These are phyloP conservation scores for Boleophthalmus pectinirostris DNA, from an alignment of 2,113 vertebrate genomes.

Conservation along the genomic window DNA sequence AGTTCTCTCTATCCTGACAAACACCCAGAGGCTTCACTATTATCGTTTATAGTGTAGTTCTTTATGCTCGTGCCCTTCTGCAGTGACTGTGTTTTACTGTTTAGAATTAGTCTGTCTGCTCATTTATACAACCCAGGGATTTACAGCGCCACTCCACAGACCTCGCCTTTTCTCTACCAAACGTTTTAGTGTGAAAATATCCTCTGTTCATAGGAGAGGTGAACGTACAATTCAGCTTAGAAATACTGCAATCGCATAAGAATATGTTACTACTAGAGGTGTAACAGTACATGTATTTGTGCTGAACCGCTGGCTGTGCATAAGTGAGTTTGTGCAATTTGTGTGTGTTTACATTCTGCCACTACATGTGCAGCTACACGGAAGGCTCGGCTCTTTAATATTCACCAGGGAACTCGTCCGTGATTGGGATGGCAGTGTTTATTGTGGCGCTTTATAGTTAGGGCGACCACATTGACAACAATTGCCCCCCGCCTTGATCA, in stretches of 20 bases:
- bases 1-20: not conserved
- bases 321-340: no score
- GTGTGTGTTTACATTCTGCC: no score
- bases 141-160: not conserved
- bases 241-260: not conserved
- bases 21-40: not conserved
- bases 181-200: not conserved
- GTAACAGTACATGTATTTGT: no score
- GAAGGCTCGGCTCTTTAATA: no score
- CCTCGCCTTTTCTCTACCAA: not conserved
- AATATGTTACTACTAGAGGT: not conserved
- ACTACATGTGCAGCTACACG: no score
- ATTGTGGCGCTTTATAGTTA: no score
- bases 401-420: no score
- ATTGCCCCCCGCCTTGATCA: no score
- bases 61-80: not conserved
- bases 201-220: not conserved
- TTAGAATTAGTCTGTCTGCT: conserved; percentile 5
- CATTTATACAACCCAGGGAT: not conserved
- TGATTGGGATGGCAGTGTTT: no score
- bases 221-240: not conserved
- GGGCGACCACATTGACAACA: no score
- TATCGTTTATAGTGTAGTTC: not conserved
- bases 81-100: conserved; percentile 3
- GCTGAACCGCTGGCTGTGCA: no score